These are phyloP conservation scores for Caenorhabditis tropicalis DNA, from an alignment of 1,140 invertebrate genomes.

Conservation along the genomic window DNA sequence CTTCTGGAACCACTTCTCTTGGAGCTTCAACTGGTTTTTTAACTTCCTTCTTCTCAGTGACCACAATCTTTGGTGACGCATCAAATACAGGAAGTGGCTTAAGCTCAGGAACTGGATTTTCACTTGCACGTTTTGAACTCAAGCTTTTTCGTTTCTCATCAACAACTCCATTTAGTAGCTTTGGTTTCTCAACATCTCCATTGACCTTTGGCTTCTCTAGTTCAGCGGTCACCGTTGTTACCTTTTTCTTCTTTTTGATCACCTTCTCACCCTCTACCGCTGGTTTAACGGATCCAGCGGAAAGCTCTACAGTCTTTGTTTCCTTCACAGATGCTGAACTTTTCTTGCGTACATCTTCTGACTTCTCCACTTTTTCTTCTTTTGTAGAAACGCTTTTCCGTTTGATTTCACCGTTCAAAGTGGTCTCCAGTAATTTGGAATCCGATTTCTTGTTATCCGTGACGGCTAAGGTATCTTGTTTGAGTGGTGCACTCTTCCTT, in stretches of 20 bases:
- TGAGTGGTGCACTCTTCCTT: background rate
- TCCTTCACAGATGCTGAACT: background rate
- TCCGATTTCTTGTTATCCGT: background rate
- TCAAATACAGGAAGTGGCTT: background rate
- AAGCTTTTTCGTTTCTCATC: constrained; percentile 27
- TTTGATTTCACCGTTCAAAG: background rate
- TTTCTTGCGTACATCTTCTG: constrained; percentile 26
- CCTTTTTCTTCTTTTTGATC: constrained; percentile 46
- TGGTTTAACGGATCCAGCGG: background rate
- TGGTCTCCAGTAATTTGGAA: background rate
- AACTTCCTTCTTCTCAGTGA: constrained; percentile 38
- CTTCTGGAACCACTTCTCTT: background rate
- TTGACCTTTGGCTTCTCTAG: background rate
- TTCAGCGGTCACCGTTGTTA: background rate
- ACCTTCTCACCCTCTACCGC: constrained; percentile 19
- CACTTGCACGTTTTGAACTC: constrained; percentile 32
- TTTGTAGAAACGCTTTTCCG: background rate
- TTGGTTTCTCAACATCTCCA: background rate
- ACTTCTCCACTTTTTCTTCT: background rate
- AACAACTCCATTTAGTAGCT: background rate
- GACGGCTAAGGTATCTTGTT: background rate
- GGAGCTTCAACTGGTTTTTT: background rate
- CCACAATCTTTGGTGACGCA: background rate
- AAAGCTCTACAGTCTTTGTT: constrained; percentile 3
- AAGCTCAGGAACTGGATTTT: background rate